Evolutionary conservation across 2,797 vertebrate genomes (phyloP).

Genomic region (Rallus crepitans): DNA sequence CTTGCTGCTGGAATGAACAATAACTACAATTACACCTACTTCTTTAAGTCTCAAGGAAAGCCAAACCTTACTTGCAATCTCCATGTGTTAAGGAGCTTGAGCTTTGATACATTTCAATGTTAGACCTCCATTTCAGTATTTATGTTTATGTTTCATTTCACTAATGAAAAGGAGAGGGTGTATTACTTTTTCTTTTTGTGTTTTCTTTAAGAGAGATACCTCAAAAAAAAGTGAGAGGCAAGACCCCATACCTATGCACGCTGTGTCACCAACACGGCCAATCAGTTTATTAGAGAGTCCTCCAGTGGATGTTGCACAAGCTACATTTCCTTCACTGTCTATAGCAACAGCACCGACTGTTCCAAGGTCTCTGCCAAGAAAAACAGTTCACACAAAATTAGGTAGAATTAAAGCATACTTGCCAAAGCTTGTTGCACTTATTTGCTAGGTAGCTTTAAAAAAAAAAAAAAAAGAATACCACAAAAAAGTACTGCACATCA

Average conservation of each 20-base stretch:
- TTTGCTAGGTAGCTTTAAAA: slow-evolving; percentile 36
- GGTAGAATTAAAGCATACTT: slow-evolving; percentile 48
- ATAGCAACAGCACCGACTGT: slow-evolving; percentile 89
- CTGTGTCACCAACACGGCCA: slow-evolving; percentile 89
- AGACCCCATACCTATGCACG: slow-evolving; percentile 84
- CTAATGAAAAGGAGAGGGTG: neutral
- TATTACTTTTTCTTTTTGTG: neutral
- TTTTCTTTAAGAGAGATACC: neutral
- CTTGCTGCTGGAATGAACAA: neutral
- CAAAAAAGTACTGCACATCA: neutral
- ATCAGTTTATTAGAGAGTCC: slow-evolving; percentile 88
- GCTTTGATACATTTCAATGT: neutral
- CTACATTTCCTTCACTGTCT: slow-evolving; percentile 83
- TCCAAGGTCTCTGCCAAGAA: slow-evolving; percentile 81
- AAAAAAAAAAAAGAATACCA: neutral
- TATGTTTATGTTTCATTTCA: neutral
- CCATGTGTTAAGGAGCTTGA: neutral
- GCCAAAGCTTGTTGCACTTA: slow-evolving; percentile 26
- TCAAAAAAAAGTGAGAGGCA: neutral
- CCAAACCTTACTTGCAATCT: neutral
- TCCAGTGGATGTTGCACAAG: slow-evolving; percentile 88
- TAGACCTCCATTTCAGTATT: neutral
- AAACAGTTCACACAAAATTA: slow-evolving; percentile 65
- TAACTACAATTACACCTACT: neutral
- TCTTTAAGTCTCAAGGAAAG: neutral